These are phyloP conservation scores for Andrena bucephala DNA, from an alignment of 2,888 invertebrate species.

Conservation along the genomic window DNA sequence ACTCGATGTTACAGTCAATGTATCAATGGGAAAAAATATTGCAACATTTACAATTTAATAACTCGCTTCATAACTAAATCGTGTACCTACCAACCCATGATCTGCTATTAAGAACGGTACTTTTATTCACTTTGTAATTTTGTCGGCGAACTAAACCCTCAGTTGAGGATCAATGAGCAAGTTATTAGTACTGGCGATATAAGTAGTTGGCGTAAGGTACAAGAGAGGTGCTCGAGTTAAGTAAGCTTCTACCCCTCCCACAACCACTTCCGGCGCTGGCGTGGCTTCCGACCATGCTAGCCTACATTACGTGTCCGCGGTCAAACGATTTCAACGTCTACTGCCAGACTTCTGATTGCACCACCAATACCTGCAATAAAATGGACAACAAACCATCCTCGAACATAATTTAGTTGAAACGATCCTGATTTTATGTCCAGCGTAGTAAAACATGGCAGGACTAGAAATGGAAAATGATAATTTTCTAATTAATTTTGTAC, in stretches of 20 bases:
- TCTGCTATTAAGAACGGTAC: neutral
- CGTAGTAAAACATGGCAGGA: no score
- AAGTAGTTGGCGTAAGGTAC: constrained; percentile 12
- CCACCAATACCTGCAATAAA: neutral
- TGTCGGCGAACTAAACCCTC: neutral
- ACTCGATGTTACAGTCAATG: no score
- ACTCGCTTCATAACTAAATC: neutral
- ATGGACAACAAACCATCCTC: neutral
- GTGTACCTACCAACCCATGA: neutral
- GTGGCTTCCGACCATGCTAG: constrained; percentile 25
- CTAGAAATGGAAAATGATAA: no score
- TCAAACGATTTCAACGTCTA: constrained; percentile 68
- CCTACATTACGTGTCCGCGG: constrained; percentile 30
- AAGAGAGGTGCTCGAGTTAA: constrained; percentile 6
- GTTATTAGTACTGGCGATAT: neutral
- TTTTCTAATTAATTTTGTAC: no score
- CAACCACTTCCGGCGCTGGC: constrained; percentile 37
- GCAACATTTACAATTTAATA: no score
- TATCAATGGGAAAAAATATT: no score
- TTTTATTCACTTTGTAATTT: neutral
- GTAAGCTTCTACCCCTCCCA: constrained; percentile 17
- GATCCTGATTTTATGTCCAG: no score
- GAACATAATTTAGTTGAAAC: no score
- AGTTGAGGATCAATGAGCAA: constrained; percentile 13
- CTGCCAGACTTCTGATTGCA: constrained; percentile 54